Evolutionary conservation across 2,113 vertebrate species (phyloP).

Genomic region (Vulpes ferrilata): DNA sequence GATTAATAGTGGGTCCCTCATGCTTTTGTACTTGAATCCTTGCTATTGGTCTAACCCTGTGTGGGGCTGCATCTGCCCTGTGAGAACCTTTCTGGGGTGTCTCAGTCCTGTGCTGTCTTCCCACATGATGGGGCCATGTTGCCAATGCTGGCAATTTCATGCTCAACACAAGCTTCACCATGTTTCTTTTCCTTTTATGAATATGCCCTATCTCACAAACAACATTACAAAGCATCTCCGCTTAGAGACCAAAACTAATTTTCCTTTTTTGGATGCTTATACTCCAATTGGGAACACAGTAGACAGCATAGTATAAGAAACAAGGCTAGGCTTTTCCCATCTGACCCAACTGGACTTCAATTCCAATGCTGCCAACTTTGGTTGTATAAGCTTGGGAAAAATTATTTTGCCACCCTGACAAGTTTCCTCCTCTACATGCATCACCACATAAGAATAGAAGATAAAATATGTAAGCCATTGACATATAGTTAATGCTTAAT

Average conservation of each 20-base stretch:
- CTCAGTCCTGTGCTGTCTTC: fast-evolving
- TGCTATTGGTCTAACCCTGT: background rate
- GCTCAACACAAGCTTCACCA: fast-evolving
- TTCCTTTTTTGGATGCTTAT: background rate
- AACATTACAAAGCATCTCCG: background rate
- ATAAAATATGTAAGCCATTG: background rate
- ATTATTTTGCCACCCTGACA: background rate
- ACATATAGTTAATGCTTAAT: too few relatives aligned
- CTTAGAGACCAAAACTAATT: background rate
- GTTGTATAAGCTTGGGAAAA: background rate
- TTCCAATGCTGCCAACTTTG: background rate
- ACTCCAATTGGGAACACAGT: background rate
- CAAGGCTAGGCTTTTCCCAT: background rate
- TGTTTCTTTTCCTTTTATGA: background rate
- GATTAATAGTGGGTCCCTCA: background rate
- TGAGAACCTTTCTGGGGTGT: fast-evolving
- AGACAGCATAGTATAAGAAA: background rate
- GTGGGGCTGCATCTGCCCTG: fast-evolving
- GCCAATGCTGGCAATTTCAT: too few relatives aligned
- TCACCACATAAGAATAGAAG: background rate
- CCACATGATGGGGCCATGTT: fast-evolving
- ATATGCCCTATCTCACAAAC: background rate
- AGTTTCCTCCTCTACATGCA: background rate
- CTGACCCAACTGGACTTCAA: background rate
- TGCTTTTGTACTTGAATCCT: background rate